Evolutionary conservation across 2,113 vertebrate species (phyloP).

Genomic region (Cryptotis parvus): DNA sequence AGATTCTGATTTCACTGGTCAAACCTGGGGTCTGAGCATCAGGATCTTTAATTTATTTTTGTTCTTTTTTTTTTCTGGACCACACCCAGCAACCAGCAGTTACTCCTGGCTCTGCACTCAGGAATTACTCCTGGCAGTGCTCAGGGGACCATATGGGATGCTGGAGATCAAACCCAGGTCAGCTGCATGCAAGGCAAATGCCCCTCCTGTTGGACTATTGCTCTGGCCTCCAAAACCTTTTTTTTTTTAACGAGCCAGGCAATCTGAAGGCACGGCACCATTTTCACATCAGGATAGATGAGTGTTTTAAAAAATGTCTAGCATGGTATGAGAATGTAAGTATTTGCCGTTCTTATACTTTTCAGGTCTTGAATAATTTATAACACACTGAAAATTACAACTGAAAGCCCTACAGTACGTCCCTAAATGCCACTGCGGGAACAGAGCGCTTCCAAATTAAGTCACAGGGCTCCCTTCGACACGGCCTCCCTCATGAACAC

Average conservation of each 20-base stretch:
- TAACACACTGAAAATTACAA: neutral
- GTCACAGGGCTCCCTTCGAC: neutral
- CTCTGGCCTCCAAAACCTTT: too few relatives aligned
- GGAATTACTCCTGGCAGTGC: too few relatives aligned
- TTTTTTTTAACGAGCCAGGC: too few relatives aligned
- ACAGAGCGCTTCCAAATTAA: neutral
- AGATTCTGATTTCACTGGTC: neutral
- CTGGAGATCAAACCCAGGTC: too few relatives aligned
- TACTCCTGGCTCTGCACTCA: too few relatives aligned
- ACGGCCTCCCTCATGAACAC: neutral
- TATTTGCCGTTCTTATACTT: neutral
- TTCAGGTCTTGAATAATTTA: neutral
- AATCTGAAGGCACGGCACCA: neutral
- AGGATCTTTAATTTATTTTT: neutral
- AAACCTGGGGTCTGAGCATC: neutral
- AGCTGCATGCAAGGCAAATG: too few relatives aligned
- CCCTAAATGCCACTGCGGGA: neutral
- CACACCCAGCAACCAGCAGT: too few relatives aligned
- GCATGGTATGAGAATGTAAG: too few relatives aligned
- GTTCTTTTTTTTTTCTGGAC: too few relatives aligned
- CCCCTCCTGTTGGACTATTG: too few relatives aligned
- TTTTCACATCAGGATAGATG: accelerated
- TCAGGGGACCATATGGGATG: too few relatives aligned
- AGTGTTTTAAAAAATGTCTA: neutral
- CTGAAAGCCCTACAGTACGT: neutral